Evolutionary conservation across 2,888 invertebrate species (phyloP).

Genomic region (Antheraea yamamai): DNA sequence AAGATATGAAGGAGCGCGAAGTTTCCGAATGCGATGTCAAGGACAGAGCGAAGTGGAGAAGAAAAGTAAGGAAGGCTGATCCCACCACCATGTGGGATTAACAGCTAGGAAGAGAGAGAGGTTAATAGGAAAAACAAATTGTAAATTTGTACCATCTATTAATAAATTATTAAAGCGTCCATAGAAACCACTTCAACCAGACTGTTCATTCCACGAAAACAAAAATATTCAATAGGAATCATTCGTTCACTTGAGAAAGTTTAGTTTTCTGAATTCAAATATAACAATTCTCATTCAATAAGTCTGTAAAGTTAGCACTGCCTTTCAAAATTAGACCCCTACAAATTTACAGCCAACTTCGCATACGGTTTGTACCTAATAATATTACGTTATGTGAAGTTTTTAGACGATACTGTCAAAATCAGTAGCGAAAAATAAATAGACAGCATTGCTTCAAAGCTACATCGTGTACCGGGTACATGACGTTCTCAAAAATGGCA

Average conservation of each 20-base stretch:
- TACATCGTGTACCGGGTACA: too few species aligned
- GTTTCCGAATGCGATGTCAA: too few species aligned
- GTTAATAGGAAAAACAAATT: background rate
- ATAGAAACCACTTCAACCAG: background rate
- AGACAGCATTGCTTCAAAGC: background rate
- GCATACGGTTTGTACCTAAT: background rate
- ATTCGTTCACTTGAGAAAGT: background rate
- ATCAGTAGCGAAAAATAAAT: background rate
- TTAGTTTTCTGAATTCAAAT: background rate
- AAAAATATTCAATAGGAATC: background rate
- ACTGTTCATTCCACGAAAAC: background rate
- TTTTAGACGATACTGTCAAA: too few species aligned
- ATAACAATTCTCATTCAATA: background rate
- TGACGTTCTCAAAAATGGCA: too few species aligned
- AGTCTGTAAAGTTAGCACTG: background rate
- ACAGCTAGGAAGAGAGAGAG: too few species aligned
- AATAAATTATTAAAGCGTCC: background rate
- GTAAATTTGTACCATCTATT: background rate
- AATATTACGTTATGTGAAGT: too few species aligned
- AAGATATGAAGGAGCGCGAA: too few species aligned
- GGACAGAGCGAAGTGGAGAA: too few species aligned
- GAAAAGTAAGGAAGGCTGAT: too few species aligned
- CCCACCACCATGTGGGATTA: too few species aligned
- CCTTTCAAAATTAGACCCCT: background rate
- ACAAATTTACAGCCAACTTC: background rate